Conservation (phyloP, 2,797 vertebrate species). For the Dromococcyx pavoninus region DNA sequence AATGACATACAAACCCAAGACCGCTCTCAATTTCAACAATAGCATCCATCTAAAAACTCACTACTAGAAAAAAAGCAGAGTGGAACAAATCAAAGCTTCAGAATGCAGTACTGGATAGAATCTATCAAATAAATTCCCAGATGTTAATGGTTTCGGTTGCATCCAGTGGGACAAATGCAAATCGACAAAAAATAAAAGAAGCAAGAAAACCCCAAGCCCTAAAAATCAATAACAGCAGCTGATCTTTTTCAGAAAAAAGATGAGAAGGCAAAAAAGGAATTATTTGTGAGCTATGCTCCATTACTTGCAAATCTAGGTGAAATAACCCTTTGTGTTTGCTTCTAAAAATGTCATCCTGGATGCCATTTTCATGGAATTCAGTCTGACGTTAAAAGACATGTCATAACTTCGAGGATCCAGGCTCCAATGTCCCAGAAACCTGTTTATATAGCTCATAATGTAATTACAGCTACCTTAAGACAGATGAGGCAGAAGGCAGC, state of each 20-base stretch:
- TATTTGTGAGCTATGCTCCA: slow-evolving; percentile 16
- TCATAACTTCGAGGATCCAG: slow-evolving; percentile 72
- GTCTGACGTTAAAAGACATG: slow-evolving; percentile 67
- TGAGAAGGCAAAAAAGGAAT: slow-evolving; percentile 27
- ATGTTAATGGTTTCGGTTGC: neutral
- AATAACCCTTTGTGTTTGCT: slow-evolving; percentile 39
- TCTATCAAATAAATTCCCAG: neutral
- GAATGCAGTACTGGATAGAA: neutral
- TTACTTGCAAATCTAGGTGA: slow-evolving; percentile 28
- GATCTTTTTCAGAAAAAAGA: slow-evolving; percentile 37
- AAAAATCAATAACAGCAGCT: neutral
- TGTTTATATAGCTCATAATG: slow-evolving; percentile 74
- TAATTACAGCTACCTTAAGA: slow-evolving; percentile 78
- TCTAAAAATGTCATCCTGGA: slow-evolving; percentile 59
- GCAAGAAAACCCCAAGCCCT: neutral
- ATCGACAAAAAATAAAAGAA: neutral
- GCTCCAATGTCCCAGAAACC: slow-evolving; percentile 66
- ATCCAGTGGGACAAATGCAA: neutral
- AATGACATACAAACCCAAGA: neutral
- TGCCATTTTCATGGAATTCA: slow-evolving; percentile 61
- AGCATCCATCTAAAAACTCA: neutral
- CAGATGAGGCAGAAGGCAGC: slow-evolving; percentile 75
- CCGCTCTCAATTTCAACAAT: neutral
- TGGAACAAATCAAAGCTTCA: neutral
- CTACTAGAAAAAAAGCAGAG: neutral